Evolutionary conservation across 2,888 invertebrate genomes (phyloP).

Genomic region (Cosmorhoe ocellata): DNA sequence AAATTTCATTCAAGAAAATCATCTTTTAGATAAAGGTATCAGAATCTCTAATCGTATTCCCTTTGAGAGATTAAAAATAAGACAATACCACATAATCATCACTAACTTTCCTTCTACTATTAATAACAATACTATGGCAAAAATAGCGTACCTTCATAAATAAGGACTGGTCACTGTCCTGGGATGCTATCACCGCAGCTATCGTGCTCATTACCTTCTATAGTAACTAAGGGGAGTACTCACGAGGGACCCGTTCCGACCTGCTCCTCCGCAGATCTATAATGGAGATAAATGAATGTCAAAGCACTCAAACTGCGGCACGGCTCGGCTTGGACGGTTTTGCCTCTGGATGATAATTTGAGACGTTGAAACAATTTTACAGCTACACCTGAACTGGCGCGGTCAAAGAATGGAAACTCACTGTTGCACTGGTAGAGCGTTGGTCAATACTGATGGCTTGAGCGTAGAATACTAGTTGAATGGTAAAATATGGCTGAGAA

Average conservation of each 20-base stretch:
- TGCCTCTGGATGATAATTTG: conserved; percentile 10
- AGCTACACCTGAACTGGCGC: background rate
- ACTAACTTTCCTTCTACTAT: background rate
- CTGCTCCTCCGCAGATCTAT: conserved; percentile 59
- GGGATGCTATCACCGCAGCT: conserved; percentile 33
- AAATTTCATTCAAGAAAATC: no score
- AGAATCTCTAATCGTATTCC: no score
- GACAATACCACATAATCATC: background rate
- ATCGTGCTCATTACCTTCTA: conserved; percentile 34
- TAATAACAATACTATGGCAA: conserved; percentile 4
- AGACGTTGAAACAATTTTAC: background rate
- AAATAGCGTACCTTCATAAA: conserved; percentile 30
- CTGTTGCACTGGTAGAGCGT: no score
- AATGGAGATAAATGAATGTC: conserved; percentile 81
- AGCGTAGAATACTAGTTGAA: no score
- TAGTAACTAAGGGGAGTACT: conserved; percentile 41
- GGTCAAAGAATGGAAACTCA: no score
- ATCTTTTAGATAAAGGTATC: no score
- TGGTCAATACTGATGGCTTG: no score
- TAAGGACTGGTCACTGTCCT: conserved; percentile 26
- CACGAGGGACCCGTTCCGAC: conserved; percentile 57
- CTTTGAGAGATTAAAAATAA: no score
- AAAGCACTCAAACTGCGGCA: conserved; percentile 68
- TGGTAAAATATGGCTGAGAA: no score
- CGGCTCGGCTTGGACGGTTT: conserved; percentile 21